These are phyloP conservation scores for Holotrichia oblita DNA, from an alignment of 1,140 invertebrate genomes.

Conservation along the genomic window DNA sequence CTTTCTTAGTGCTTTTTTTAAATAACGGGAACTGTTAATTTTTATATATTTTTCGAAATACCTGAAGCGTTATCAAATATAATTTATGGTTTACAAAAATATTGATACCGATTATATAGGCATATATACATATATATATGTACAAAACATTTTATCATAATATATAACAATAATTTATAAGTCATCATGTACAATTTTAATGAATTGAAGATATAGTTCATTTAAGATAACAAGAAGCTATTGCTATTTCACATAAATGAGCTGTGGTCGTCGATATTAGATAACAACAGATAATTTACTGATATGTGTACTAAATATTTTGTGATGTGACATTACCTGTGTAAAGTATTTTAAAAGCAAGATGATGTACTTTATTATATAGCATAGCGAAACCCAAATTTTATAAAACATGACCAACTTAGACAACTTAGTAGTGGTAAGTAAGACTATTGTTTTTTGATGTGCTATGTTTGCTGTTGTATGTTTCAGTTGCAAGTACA, in stretches of 20 bases:
- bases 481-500: no score
- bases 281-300: slow-evolving; percentile 38
- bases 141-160: background rate
- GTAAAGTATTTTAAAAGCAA: background rate
- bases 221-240: slow-evolving; percentile 38
- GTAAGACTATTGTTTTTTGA: background rate
- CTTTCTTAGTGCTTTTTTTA: no score
- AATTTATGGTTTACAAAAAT: background rate
- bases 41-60: no score
- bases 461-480: no score
- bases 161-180: no score
- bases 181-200: background rate
- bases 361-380: slow-evolving; percentile 5
- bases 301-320: slow-evolving; percentile 39
- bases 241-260: slow-evolving; percentile 36
- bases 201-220: slow-evolving; percentile 28
- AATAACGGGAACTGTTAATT: no score
- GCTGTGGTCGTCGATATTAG: slow-evolving; percentile 11
- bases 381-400: background rate
- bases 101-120: background rate
- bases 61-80: background rate
- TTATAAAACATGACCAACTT: slow-evolving; percentile 3
- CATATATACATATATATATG: background rate
- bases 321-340: slow-evolving; percentile 24
- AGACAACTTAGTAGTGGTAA: slow-evolving; percentile 34